Evolutionary conservation across 2,888 invertebrate genomes (phyloP), one percentile per base, ranked within the genome.

Genomic region (Euclidia mi): DNA sequence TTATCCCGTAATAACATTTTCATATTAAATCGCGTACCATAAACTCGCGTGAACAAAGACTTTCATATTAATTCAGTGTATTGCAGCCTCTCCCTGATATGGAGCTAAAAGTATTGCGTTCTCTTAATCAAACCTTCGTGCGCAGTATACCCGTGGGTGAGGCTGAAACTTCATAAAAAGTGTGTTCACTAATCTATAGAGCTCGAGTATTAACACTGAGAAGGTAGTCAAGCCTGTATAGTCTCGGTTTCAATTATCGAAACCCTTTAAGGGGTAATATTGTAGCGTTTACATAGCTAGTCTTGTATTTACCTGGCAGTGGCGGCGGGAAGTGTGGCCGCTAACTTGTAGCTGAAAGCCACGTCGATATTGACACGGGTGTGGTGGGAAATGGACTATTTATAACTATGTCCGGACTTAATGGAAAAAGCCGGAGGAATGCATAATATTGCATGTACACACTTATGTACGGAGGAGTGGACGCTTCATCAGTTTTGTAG

Each of bases 341-440:
- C 53, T 41, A 14, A n/a, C 9, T 40, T 14, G n/a, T 18, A 44
- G 11, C 18, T 32, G 20, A 40, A 18, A 4, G 34, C 15, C 65
- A 62, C 53, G 74, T 79, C 81, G 65, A 64, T 85, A 80, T 84
- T 82, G 84, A 84, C 81, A 73, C 56, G 80, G 83, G 82, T 79
- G 76, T 55, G 76, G 71, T 66, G 31, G 71, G 53, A 67, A 76
- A 71, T 62, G 61, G 63, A 63, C 71, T 76, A 75, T 84, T 77
- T 81, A 83, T 77, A 78, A 72, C 56, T 52, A 41, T 51, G 51
- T 49, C 31, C 44, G 35, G 32, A 42, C 49, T 50, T 50, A 52
- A 75, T 66, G 67, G 76, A 69, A 71, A 65, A 62, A 55, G 53
- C 47, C 58, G 31, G 42, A 47, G 48, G 38, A 59, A 56, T 66